A percentile compares a stretch with the other conserved stretches of the same genome.
Conservation (phyloP, 35 echinoderm and acorn worm species). For the Amphiura filiformis region DNA sequence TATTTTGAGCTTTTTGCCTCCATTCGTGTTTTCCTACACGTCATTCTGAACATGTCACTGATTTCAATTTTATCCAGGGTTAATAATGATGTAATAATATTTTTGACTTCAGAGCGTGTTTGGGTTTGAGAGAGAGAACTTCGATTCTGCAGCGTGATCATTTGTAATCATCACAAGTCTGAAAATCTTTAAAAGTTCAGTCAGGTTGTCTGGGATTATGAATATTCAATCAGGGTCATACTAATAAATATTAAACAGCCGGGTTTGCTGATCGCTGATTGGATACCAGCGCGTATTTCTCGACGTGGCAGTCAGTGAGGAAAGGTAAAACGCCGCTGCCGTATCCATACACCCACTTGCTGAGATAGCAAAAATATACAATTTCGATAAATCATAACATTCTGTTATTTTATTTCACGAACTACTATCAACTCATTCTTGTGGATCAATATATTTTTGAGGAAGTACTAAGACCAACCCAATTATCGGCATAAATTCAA, state of each 20-base stretch:
- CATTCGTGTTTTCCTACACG: too few relatives aligned
- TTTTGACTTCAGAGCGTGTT: too few relatives aligned
- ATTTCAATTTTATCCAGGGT: too few relatives aligned
- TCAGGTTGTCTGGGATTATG: too few relatives aligned
- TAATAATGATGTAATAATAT: too few relatives aligned
- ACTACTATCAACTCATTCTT: background rate
- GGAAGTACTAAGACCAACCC: background rate
- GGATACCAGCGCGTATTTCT: background rate
- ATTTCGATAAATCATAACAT: background rate
- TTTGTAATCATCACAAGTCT: too few relatives aligned
- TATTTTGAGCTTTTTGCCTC: too few relatives aligned
- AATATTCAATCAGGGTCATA: too few relatives aligned
- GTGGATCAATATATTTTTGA: background rate
- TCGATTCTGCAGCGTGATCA: too few relatives aligned
- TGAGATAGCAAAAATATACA: background rate
- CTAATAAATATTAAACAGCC: constrained; percentile 13
- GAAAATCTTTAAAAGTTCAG: too few relatives aligned
- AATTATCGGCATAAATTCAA: background rate
- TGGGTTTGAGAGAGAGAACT: too few relatives aligned
- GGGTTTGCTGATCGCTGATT: background rate
- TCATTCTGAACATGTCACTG: too few relatives aligned
- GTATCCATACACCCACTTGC: background rate
- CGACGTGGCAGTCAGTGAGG: background rate
- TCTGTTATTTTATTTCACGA: background rate
- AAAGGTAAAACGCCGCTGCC: background rate